phyloP scores from a whole-genome alignment of 1,140 invertebrate genomes.

The Pinna nobilis region DNA sequence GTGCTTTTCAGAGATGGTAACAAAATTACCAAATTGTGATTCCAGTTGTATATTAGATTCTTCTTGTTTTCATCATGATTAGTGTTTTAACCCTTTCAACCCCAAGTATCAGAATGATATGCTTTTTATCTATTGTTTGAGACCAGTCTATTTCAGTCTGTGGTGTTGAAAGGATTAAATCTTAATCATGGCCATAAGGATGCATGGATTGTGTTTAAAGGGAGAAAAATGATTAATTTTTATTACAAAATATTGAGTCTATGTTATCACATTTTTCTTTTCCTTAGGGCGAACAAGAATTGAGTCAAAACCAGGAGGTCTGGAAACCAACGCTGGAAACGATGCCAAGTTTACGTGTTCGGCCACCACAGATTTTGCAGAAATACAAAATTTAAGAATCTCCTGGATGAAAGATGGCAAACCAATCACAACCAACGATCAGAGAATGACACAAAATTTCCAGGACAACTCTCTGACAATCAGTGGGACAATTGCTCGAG shows the following conservation, averaged over 20 bases:
- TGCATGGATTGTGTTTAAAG: neutral
- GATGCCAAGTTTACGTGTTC: slow-evolving; percentile 70
- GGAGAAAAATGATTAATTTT: neutral
- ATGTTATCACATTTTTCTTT: neutral
- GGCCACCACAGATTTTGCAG: slow-evolving; percentile 65
- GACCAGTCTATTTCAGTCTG: too few relatives aligned
- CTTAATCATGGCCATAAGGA: too few relatives aligned
- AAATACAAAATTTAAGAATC: slow-evolving; percentile 60
- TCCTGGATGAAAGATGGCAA: slow-evolving; percentile 67
- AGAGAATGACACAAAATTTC: slow-evolving; percentile 77
- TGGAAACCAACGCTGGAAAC: slow-evolving; percentile 61
- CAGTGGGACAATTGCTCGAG: slow-evolving; percentile 93
- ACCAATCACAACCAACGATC: slow-evolving; percentile 85
- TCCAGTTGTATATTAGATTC: too few relatives aligned
- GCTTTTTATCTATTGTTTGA: too few relatives aligned
- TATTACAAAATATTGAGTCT: neutral
- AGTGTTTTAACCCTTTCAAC: too few relatives aligned
- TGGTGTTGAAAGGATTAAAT: too few relatives aligned
- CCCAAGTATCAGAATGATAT: too few relatives aligned
- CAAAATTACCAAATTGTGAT: too few relatives aligned
- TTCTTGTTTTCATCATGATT: too few relatives aligned
- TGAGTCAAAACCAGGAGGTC: slow-evolving; percentile 61
- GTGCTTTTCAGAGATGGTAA: too few relatives aligned
- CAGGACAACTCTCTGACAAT: slow-evolving; percentile 94
- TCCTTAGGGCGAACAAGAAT: slow-evolving; percentile 62